These are phyloP conservation scores for Myzus persicae DNA, from an alignment of 1,140 invertebrate species.

Conservation along the genomic window DNA sequence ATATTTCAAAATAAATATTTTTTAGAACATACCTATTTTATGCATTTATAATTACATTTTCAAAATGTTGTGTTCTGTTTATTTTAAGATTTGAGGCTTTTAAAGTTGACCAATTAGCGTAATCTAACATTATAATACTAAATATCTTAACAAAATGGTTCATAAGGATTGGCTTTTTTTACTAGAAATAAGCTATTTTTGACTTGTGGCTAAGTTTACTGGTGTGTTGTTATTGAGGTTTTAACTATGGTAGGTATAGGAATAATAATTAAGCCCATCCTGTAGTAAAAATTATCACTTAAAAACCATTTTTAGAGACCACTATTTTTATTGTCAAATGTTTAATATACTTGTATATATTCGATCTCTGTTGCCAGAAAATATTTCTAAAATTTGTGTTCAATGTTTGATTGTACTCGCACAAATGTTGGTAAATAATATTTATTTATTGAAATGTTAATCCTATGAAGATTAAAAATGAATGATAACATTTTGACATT, in stretches of 20 bases:
- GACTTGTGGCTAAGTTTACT: not conserved
- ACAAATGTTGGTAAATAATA: not conserved
- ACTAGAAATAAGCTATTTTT: not conserved
- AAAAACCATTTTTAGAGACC: no score
- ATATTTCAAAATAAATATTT: not conserved
- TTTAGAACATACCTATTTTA: not conserved
- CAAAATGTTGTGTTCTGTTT: not conserved
- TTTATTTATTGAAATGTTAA: not conserved
- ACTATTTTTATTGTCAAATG: not conserved
- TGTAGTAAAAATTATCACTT: no score
- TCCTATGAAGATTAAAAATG: not conserved
- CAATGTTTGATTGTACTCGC: not conserved
- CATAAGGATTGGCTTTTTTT: not conserved
- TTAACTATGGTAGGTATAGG: no score
- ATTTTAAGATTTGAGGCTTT: no score
- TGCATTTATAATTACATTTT: no score
- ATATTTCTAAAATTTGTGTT: not conserved
- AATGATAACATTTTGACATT: not conserved
- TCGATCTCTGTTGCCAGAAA: not conserved
- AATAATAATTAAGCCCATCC: no score
- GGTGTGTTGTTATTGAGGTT: not conserved
- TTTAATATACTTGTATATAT: no score
- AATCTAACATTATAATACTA: not conserved
- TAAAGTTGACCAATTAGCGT: not conserved
- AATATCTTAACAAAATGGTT: no score